phyloP scores from a whole-genome alignment of 2,113 vertebrate species.

The Engraulis encrasicolus region DNA sequence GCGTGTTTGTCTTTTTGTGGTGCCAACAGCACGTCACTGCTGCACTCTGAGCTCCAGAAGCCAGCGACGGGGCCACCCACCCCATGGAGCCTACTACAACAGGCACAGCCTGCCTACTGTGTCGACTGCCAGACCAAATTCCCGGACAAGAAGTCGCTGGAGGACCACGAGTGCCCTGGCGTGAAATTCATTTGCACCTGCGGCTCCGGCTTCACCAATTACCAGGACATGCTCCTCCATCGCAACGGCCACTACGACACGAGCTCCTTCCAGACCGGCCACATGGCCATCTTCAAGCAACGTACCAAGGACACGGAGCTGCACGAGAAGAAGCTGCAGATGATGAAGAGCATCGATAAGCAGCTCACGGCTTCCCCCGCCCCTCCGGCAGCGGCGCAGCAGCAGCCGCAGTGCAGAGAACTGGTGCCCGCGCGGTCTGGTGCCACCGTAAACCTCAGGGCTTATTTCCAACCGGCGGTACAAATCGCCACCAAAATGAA shows the following conservation, averaged over 20 bases:
- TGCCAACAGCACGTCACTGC: not conserved
- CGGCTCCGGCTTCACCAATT: slow-evolving; percentile 64
- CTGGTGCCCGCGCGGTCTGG: not conserved
- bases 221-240: slow-evolving; percentile 64
- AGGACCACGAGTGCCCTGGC: slow-evolving; percentile 64
- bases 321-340: not conserved
- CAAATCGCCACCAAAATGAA: slow-evolving; percentile 42
- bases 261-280: slow-evolving; percentile 48
- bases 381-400: no score
- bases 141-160: slow-evolving; percentile 54
- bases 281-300: slow-evolving; percentile 54
- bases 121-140: slow-evolving; percentile 69
- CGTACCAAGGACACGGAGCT: slow-evolving; percentile 25
- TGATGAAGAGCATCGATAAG: not conserved
- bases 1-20: not conserved
- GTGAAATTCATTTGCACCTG: slow-evolving; percentile 70
- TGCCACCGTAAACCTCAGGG: slow-evolving; percentile 69
- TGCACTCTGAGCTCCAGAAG: not conserved
- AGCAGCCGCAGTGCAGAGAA: not conserved
- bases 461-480: slow-evolving; percentile 70
- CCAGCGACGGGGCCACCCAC: not conserved
- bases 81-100: not conserved
- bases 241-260: slow-evolving; percentile 63
- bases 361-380: not conserved
- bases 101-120: slow-evolving; percentile 50